Evolutionary conservation across 2,888 invertebrate genomes (phyloP), one percentile per base, ranked within the genome.

Genomic region (Rhingia rostrata): DNA sequence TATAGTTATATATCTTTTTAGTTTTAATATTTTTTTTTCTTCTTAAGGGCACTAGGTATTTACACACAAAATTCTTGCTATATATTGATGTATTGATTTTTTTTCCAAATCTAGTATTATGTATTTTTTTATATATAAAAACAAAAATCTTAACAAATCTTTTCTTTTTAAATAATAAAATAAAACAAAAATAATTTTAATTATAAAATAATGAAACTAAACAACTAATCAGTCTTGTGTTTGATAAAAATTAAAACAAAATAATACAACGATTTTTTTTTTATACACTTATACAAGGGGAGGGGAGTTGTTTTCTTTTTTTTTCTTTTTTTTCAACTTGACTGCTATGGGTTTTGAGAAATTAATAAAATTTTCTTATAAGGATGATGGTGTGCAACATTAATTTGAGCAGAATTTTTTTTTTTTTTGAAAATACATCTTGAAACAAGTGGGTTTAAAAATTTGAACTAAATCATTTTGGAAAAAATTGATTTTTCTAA

Each of bases 1-100:
- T 61, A 51, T 45, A n/a, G n/a, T n/a, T n/a, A 70, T 72, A 45
- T 43, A 6, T 35, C 43, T 39, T 6, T 60, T 39, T 22, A 22
- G 22, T 22, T 22, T 22, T 2, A 22, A 22, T 22, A 22, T 53
- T 45, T 32, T 67, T 45, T 49, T 37, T 33, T 30, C 67, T 54
- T 69, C 83, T 84, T 84, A 84, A 84, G 84, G 84, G 84, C 84
- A 84, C 84, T 84, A 84, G 84, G 80, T 84, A 84, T 84, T 74
- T 84, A 84, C 84, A 84, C 47, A 60, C 22, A 80, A 84, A 73
- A 79, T 77, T 69, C 30, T 75, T 53, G 74, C 74, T 72, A 70
- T 47, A 64, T 69, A 61, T 30, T 39, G 58, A 56, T 58, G 39
- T 14, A 32, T 47, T 73, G 9, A 53, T 47, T 56, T n/a, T 12